phyloP scores from a whole-genome alignment of 2,888 invertebrate species.

The Gari tellinella region DNA sequence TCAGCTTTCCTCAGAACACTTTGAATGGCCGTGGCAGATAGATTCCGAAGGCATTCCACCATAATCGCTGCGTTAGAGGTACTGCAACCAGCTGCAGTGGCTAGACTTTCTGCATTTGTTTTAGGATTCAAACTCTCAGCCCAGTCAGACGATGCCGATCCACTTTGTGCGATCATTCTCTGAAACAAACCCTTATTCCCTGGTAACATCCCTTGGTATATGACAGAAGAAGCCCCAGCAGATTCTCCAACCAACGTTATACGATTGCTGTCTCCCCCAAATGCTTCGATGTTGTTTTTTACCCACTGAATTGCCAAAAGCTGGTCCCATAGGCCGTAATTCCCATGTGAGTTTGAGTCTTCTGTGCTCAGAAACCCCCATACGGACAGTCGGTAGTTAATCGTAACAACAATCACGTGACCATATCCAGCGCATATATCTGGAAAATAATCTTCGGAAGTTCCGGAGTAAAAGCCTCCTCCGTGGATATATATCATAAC shows the following conservation, averaged over 20 bases:
- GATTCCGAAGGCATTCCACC: not conserved
- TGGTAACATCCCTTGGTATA: conserved; percentile 68
- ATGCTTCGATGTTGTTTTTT: conserved; percentile 90
- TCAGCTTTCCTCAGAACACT: not conserved
- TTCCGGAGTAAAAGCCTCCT: conserved; percentile 96
- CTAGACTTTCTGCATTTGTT: conserved; percentile 89
- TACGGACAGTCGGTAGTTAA: conserved; percentile 95
- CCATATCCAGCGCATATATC: conserved; percentile 93
- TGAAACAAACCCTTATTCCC: conserved; percentile 58
- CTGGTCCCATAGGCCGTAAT: conserved; percentile 97
- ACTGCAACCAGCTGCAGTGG: conserved; percentile 49
- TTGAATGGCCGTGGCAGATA: not conserved
- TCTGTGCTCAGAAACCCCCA: conserved; percentile 96
- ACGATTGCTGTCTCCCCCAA: conserved; percentile 67
- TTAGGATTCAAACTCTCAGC: conserved; percentile 44
- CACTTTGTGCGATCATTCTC: conserved; percentile 69
- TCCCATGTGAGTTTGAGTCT: conserved; percentile 91
- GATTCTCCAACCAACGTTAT: conserved; percentile 74
- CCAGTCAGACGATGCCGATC: conserved; percentile 60
- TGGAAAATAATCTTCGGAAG: conserved; percentile 88
- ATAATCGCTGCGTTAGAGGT: not conserved
- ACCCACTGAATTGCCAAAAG: conserved; percentile 96
- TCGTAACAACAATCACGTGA: conserved; percentile 96
- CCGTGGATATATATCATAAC: conserved; percentile 97
- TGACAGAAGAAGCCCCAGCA: conserved; percentile 65